These are phyloP conservation scores for Lysiphlebus fabarum DNA, from an alignment of 1,140 invertebrate genomes.

Conservation along the genomic window DNA sequence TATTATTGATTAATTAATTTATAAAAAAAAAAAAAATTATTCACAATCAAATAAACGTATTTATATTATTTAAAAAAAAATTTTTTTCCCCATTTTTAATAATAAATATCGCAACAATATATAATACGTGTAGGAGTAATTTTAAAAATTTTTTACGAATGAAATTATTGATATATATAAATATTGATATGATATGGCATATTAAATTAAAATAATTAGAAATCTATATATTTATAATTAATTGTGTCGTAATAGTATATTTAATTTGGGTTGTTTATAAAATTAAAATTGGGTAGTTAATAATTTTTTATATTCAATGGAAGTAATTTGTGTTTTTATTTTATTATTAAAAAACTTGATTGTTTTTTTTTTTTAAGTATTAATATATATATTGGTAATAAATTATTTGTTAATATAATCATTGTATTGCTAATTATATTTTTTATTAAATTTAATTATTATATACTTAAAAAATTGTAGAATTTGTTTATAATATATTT, in stretches of 20 bases:
- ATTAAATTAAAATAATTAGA: too few species aligned
- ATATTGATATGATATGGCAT: neutral
- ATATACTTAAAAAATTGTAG: too few species aligned
- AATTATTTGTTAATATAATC: too few species aligned
- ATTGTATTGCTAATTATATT: too few species aligned
- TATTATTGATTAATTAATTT: too few species aligned
- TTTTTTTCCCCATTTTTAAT: too few species aligned
- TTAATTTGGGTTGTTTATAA: conserved; percentile 20
- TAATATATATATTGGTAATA: conserved; percentile 4
- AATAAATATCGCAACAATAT: neutral
- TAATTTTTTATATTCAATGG: conserved; percentile 12
- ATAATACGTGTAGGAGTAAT: conserved; percentile 18
- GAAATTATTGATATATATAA: conserved; percentile 13
- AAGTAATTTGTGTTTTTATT: conserved; percentile 10
- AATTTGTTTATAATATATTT: too few species aligned
- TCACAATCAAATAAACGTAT: too few species aligned
- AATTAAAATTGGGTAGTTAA: conserved; percentile 5
- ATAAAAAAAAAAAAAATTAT: too few species aligned
- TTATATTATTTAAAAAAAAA: too few species aligned
- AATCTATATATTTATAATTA: conserved; percentile 8
- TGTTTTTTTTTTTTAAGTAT: neutral
- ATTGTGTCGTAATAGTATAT: conserved; percentile 24
- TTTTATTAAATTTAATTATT: too few species aligned
- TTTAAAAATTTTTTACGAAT: conserved; percentile 12
- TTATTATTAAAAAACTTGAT: conserved; percentile 1